Evolutionary conservation across 2,888 invertebrate species (phyloP).

Genomic region (Agrochola lota): DNA sequence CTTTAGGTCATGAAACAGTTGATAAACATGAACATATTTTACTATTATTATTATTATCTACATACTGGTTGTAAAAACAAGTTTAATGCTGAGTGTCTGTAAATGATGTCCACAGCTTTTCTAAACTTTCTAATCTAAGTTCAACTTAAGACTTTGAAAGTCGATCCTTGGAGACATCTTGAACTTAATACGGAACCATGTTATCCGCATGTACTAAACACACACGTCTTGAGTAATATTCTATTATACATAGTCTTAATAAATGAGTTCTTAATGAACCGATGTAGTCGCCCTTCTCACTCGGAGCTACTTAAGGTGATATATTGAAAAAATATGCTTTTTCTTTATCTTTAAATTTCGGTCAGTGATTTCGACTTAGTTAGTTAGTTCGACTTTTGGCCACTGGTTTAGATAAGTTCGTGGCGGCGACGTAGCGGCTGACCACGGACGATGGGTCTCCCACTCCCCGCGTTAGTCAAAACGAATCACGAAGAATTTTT

Average conservation of each 20-base stretch:
- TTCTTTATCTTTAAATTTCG: too few relatives aligned
- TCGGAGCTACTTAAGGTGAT: too few relatives aligned
- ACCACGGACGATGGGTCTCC: too few relatives aligned
- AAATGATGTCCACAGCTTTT: neutral
- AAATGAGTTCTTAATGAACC: neutral
- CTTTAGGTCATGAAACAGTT: too few relatives aligned
- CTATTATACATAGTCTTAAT: neutral
- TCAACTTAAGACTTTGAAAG: slow-evolving; percentile 1
- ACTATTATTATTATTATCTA: neutral
- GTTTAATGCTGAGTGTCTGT: neutral
- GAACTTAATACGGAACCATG: slow-evolving; percentile 6
- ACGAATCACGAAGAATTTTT: neutral
- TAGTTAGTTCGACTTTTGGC: too few relatives aligned
- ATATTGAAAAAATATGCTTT: too few relatives aligned
- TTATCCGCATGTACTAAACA: slow-evolving; percentile 2
- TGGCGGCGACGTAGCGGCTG: too few relatives aligned
- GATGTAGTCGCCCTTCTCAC: neutral
- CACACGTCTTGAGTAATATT: neutral
- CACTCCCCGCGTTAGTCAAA: neutral
- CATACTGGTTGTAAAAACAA: neutral
- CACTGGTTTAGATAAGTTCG: too few relatives aligned
- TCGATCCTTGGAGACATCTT: neutral
- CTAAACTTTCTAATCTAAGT: slow-evolving; percentile 11
- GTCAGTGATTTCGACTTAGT: too few relatives aligned
- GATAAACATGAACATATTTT: neutral